Evolutionary conservation across 2,888 invertebrate genomes (phyloP), one percentile per base, ranked within the genome.

Genomic region (Crepidodera aurea): DNA sequence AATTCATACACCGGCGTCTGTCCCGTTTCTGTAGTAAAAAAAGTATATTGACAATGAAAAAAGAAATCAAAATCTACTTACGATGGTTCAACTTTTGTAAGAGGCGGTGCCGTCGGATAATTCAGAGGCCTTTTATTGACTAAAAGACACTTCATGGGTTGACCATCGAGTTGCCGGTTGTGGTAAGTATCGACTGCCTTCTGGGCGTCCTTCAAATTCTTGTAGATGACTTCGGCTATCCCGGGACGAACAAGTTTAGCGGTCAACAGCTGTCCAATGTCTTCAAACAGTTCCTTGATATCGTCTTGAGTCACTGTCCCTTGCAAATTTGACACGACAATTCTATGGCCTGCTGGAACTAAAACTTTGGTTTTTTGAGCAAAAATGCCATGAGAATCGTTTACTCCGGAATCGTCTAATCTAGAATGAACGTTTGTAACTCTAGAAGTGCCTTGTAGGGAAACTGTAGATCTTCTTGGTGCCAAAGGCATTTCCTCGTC

Each of bases 221-320:
- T 90, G 79, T 94, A 96, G 69, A 95, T 92, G 1, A 96, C 95
- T 83, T 96, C 96, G 0, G 96, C 96, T 1, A 91, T 90, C 0
- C 96, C 96, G 0, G 92, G 90, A 42, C 94, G 88, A 10, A 94
- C 90, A 71, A 96, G 83, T 71, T 92, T 88, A 0, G 94, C 94
- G 68, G 91, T 90, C 58, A 92, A 82, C 77, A 96, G 85, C 44
- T 93, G 90, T 0, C 96, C 96, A 64, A 96, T 90, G 77, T 96
- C 96, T 75, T 94, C 94, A 83, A 97, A 96, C 44, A 97, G 83
- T 81, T 97, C 97, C 93, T 94, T 89, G 70, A 97, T 94, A 79
- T 97, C 96, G 73, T 93, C 92, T 71, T 92, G 92, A 10, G 94
- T 93, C 2, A 96, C 96, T 68, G 90, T 89, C 18, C 86, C 84